A percentile compares a stretch with the other conserved stretches of the same genome.
Conservation (phyloP, 2,797 vertebrate genomes). For the Tinamus major region DNA sequence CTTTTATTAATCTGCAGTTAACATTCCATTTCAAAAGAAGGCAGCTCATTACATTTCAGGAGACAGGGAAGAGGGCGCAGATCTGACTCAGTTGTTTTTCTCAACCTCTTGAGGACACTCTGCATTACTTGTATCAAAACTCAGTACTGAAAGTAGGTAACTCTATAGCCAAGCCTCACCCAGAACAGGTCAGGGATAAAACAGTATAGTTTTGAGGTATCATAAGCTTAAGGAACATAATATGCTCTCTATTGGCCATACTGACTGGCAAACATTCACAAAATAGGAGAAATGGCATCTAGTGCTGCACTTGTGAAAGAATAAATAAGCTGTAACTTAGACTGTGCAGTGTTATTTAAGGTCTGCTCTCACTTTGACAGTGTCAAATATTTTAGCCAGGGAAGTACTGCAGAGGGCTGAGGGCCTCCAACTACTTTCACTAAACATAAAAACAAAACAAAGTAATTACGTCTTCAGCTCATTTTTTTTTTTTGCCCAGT, state of each 20-base stretch:
- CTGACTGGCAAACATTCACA: neutral
- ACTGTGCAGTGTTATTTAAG: neutral
- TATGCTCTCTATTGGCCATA: neutral
- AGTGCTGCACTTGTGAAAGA: neutral
- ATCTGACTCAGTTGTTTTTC: accelerated
- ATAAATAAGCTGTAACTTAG: neutral
- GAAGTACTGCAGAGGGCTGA: neutral
- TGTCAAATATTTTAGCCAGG: neutral
- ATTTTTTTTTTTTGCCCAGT: neutral
- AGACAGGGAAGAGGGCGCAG: neutral
- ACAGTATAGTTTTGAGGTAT: neutral
- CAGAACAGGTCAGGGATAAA: neutral
- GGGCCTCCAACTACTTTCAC: neutral
- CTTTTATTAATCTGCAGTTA: neutral
- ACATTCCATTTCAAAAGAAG: neutral
- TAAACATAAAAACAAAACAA: neutral
- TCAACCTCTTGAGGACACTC: accelerated
- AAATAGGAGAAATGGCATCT: neutral
- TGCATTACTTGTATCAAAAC: neutral
- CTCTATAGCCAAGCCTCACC: neutral
- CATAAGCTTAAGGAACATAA: neutral
- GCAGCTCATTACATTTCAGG: neutral
- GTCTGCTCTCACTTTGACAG: accelerated
- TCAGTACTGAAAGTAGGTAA: neutral
- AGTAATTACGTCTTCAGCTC: neutral